Conservation (phyloP, 2,797 vertebrate species). For the Tinamus major region DNA sequence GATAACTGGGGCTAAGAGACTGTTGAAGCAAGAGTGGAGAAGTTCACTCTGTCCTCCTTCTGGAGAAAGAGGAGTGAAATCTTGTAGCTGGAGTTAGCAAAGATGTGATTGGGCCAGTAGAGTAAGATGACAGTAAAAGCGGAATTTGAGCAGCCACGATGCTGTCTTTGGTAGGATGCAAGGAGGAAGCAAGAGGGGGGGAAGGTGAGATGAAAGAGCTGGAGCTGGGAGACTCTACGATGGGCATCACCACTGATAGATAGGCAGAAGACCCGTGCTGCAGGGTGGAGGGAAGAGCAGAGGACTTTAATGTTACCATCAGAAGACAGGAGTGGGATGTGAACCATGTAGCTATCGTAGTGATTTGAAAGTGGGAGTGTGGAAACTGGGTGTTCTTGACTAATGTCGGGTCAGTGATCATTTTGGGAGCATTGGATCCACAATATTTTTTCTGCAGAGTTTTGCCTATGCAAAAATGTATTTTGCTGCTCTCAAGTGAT, state of each 20-base stretch:
- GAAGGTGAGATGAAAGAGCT: neutral
- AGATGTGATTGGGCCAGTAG: no score
- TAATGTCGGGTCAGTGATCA: neutral
- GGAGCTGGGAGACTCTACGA: neutral
- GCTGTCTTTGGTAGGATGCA: neutral
- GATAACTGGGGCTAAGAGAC: neutral
- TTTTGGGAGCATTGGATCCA: neutral
- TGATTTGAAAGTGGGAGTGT: neutral
- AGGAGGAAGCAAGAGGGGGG: neutral
- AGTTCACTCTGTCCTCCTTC: neutral
- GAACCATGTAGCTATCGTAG: accelerated
- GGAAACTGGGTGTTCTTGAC: neutral
- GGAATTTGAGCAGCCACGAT: neutral
- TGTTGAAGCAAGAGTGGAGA: neutral
- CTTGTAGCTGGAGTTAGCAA: neutral
- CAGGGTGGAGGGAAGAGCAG: neutral
- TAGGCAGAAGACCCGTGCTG: neutral
- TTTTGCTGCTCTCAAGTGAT: neutral
- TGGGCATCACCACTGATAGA: neutral
- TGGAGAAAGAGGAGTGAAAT: neutral
- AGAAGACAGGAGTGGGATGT: neutral
- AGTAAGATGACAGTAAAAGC: neutral
- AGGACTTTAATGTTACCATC: accelerated
- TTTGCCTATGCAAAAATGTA: neutral
- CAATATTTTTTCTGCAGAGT: neutral